A percentile compares a stretch with the other conserved stretches of the same genome.
Conservation (phyloP, 2,797 vertebrate species). For the Gymnoscopelus microlampas region DNA sequence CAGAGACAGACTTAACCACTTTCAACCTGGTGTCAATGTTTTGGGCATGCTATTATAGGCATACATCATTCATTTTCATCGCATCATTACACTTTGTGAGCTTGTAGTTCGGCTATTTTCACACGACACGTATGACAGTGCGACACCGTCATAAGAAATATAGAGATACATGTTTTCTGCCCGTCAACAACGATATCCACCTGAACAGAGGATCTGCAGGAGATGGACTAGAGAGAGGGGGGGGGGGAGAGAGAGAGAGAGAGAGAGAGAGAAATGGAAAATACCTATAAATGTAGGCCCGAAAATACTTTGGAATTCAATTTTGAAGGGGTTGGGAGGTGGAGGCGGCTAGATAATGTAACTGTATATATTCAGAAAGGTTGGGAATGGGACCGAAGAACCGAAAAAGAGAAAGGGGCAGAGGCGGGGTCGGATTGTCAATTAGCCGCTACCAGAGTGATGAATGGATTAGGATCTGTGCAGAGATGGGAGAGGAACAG, state of each 20-base stretch:
- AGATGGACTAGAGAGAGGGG: slow-evolving; percentile 25
- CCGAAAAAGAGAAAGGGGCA: slow-evolving; percentile 34
- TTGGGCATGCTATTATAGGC: no score
- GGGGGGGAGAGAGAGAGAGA: slow-evolving; percentile 26
- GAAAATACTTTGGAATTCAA: slow-evolving; percentile 48
- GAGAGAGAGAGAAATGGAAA: slow-evolving; percentile 21
- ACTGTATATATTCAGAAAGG: slow-evolving; percentile 40
- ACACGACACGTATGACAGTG: no score
- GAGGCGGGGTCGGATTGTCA: slow-evolving; percentile 37
- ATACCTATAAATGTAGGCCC: slow-evolving; percentile 26
- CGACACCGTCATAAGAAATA: no score
- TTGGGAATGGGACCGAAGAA: slow-evolving; percentile 21
- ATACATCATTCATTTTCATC: no score
- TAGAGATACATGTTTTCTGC: no score
- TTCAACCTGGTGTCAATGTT: no score
- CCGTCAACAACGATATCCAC: background rate
- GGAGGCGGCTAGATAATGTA: slow-evolving; percentile 34
- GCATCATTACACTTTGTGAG: no score
- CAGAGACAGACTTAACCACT: no score
- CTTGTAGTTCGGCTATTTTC: no score
- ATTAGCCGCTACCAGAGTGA: slow-evolving; percentile 53
- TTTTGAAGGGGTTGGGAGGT: slow-evolving; percentile 1
- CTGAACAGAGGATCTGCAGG: slow-evolving; percentile 13
- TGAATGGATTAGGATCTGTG: slow-evolving; percentile 45
- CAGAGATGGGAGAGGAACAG: slow-evolving; percentile 16